Evolutionary conservation across 2,113 vertebrate genomes (phyloP).

Genomic region (Elephantulus edwardii): DNA sequence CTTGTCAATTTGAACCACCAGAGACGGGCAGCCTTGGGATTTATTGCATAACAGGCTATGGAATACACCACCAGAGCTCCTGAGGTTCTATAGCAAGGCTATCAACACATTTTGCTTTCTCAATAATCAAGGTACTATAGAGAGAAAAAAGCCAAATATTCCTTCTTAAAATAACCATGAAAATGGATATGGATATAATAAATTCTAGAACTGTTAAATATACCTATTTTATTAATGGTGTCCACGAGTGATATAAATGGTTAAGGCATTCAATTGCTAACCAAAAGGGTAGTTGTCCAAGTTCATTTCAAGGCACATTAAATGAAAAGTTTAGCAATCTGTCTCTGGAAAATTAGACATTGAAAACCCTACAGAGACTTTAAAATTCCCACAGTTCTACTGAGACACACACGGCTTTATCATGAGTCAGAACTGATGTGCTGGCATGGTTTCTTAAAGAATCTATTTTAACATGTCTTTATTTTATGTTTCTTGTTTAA

Average conservation of each 20-base stretch:
- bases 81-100: not conserved
- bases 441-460: not conserved
- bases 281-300: not conserved
- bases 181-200: not conserved
- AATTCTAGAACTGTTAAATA: not conserved
- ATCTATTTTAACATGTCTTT: not conserved
- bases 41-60: too few species aligned
- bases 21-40: too few species aligned
- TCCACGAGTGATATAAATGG: not conserved
- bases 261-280: not conserved
- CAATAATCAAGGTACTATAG: not conserved
- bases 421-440: not conserved
- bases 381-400: not conserved
- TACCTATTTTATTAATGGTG: not conserved
- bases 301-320: not conserved
- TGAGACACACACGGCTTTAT: not conserved
- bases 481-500: not conserved
- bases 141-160: not conserved
- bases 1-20: too few species aligned
- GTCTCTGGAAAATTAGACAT: not conserved
- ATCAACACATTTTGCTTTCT: not conserved
- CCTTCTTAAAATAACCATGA: not conserved
- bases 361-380: not conserved
- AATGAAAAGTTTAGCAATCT: not conserved
- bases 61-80: not conserved